Percentiles rank a stretch among this genome's conserved stretches.
Evolutionary conservation across 2,888 invertebrate species (phyloP).

Genomic region (Thecocarcelia acutangulata): DNA sequence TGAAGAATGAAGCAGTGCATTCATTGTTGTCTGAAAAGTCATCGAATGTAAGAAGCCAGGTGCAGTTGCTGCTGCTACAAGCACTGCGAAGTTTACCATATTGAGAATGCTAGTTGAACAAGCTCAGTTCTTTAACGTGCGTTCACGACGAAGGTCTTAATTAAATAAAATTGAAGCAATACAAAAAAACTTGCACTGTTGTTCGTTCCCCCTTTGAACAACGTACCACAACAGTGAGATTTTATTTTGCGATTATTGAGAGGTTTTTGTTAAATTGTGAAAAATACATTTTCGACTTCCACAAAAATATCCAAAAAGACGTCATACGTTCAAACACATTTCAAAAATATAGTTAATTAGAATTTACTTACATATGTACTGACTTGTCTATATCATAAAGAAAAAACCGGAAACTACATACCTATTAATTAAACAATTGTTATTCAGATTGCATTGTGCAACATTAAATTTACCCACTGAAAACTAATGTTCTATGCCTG

Average conservation of each 20-base stretch:
- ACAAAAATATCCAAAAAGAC: background rate
- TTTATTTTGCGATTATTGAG: conserved; percentile 43
- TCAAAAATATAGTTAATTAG: background rate
- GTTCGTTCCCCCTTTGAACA: conserved; percentile 26
- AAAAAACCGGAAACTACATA: conserved; percentile 53
- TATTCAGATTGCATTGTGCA: conserved; percentile 20
- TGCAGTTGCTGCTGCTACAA: conserved; percentile 53
- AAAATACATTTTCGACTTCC: conserved; percentile 26
- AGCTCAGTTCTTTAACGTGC: conserved; percentile 63
- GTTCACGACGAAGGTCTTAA: conserved; percentile 64
- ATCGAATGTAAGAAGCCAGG: conserved; percentile 53
- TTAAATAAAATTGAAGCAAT: conserved; percentile 31
- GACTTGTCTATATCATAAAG: conserved; percentile 33
- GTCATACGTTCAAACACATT: background rate
- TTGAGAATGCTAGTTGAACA: conserved; percentile 58
- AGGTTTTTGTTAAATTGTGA: background rate
- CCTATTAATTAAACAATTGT: conserved; percentile 10
- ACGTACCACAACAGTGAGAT: conserved; percentile 51
- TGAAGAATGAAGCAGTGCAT: conserved; percentile 37
- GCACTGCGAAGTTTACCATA: conserved; percentile 60
- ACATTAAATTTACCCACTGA: conserved; percentile 2
- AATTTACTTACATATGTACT: background rate
- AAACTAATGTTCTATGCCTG: conserved; percentile 55
- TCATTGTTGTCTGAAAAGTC: conserved; percentile 53
- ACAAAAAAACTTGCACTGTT: conserved; percentile 61